Evolutionary conservation across 2,888 invertebrate species (phyloP), one percentile per base, ranked within the genome.

Genomic region (Nesidiocoris tenuis): DNA sequence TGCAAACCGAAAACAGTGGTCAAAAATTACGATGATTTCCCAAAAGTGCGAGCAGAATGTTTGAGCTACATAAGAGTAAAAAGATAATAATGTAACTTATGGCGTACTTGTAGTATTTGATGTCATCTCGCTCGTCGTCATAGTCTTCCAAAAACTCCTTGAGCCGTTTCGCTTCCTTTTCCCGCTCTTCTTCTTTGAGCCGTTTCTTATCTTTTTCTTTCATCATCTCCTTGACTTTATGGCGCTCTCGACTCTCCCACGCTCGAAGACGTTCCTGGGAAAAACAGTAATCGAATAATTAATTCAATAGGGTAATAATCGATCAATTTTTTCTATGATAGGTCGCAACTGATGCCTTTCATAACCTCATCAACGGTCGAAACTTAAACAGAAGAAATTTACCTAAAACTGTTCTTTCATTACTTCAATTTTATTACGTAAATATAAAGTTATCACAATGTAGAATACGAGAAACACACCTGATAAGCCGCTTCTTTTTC

Each of bases 91-190:
- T 25, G 22, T 7, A 18, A 17, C n/a, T 54, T 39, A 7, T 12
- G 39, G 82, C 86, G 84, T 82, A 90, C 90, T 94, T 96, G 87
- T 98, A 99, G 86, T 94, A 99, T 86, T 98, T 98, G 66, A 92
- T 88, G 84, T 99, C 99, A 84, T 98, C 97, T 71, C 96, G 87
- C 84, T 98, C 97, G 84, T 99, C 99, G 82, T 98, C 98, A 83
- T 99, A 99, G 84, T 99, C 98, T 85, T 99, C 99, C 1, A 99
- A 88, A 85, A 99, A 99, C 86, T 98, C 96, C 84, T 96, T 96
- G 74, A 99, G 87, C 61, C 95, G 88, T 85, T 95, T 94, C 0
- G 96, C 97, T 85, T 99, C 98, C 77, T 91, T 89, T 83, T 93
- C 91, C 77, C 94, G 87, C 83, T 96, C 96, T 82, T 93, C 92